Evolutionary conservation across 2,797 vertebrate genomes (phyloP), one percentile per base, ranked within the genome.

Genomic region (Alectoris magna): DNA sequence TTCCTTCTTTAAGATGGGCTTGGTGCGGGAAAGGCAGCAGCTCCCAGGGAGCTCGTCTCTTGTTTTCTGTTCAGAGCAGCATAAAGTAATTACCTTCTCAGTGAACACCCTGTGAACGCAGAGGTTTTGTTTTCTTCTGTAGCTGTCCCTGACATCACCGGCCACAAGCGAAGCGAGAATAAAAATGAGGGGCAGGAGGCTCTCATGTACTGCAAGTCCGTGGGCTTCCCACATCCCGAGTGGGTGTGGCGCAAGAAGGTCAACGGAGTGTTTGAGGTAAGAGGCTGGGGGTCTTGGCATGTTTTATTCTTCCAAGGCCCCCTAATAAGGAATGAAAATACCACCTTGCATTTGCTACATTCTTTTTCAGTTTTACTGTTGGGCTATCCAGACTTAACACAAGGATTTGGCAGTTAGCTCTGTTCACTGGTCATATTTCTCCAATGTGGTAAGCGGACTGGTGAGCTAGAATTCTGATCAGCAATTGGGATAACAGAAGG

Each of bases 161-260:
- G 98, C 63, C 99, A 99, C 97, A 99, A 99, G 96, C 97, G 98
- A 88, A 99, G 99, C 22, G 99, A 99, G 97, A 99, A 99, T 95
- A 99, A 99, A 90, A 99, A 99, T 6, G 99, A 99, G 97, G 99
- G 99, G 22, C 99, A 99, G 94, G 98, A 98, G 56, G 99, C 98
- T 8, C 96, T 97, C 84, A 97, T 99, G 96, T 98, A 99, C 97
- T 99, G 99, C 98, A 99, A 98, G 96, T 99, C 99, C 22, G 99
- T 99, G 84, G 99, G 99, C 82, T 99, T 99, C 95, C 99, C 99
- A 3, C 98, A 99, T 94, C 99, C 99, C 7, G 98, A 98, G 43
- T 99, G 99, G 99, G 97, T 96, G 13, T 99, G 99, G 99, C 98
- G 95, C 83, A 99, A 98, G 97, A 97, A 98, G 95, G 97, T 98